Percentiles rank a stretch among this genome's conserved stretches.
These are phyloP conservation scores for Anniella stebbinsi DNA, from an alignment of 2,797 vertebrate genomes.

Conservation along the genomic window DNA sequence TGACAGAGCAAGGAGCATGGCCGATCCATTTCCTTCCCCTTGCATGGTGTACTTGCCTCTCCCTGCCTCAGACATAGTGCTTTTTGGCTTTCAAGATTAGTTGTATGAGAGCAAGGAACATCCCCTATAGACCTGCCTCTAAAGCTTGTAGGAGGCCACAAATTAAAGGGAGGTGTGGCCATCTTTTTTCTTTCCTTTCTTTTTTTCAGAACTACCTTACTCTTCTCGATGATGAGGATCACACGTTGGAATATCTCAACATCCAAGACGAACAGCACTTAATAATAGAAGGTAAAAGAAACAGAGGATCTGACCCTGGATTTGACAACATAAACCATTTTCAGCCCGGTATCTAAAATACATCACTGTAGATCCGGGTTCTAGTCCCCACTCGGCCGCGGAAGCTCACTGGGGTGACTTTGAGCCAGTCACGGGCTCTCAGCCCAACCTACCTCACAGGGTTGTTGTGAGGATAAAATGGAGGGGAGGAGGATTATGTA, in stretches of 20 bases:
- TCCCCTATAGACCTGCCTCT: not conserved
- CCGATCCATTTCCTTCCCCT: no score
- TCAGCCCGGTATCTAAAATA: no score
- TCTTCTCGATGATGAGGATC: slow-evolving; percentile 97
- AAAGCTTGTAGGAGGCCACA: no score
- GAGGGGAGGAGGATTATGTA: no score
- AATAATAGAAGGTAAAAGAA: slow-evolving; percentile 92
- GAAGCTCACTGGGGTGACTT: no score
- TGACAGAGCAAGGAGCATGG: not conserved
- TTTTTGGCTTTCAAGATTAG: not conserved
- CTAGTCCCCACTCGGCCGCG: no score
- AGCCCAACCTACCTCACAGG: no score
- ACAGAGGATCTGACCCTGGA: not conserved
- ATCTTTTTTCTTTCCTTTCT: not conserved
- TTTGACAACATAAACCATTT: not conserved
- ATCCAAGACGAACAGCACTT: slow-evolving; percentile 97
- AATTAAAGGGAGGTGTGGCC: not conserved
- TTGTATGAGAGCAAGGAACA: not conserved
- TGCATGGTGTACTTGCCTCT: not conserved
- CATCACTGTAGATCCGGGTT: not conserved
- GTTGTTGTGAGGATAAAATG: no score
- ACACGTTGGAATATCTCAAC: slow-evolving; percentile 94
- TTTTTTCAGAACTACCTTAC: slow-evolving; percentile 93
- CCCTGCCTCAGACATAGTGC: not conserved
- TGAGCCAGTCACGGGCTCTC: no score